These are phyloP conservation scores for Anolis sagrei DNA, from an alignment of 2,113 vertebrate species.

Conservation along the genomic window DNA sequence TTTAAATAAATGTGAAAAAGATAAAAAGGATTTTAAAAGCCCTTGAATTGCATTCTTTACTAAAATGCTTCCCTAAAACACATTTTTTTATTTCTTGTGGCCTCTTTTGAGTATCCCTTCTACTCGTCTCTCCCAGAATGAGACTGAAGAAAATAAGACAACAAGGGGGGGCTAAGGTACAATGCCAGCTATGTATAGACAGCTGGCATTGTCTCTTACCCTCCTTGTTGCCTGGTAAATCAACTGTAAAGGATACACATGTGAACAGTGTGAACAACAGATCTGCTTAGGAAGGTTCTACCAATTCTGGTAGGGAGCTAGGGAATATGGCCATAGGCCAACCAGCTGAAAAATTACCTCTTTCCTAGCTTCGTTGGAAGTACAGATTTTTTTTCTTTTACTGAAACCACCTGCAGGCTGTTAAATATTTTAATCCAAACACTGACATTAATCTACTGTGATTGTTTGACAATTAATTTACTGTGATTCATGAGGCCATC, in stretches of 20 bases:
- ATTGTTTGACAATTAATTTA: constrained; percentile 32
- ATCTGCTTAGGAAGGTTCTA: neutral
- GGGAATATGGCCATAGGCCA: neutral
- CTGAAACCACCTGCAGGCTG: constrained; percentile 1
- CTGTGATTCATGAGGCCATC: neutral
- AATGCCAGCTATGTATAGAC: neutral
- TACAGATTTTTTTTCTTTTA: neutral
- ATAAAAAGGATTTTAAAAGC: neutral
- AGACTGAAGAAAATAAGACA: too few species aligned
- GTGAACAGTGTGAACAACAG: too few species aligned
- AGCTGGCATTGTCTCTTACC: too few species aligned
- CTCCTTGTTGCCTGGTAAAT: too few species aligned
- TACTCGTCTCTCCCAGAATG: too few species aligned
- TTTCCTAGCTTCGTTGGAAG: neutral
- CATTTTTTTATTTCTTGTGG: too few species aligned
- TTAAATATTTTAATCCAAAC: constrained; percentile 13
- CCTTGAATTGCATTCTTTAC: neutral
- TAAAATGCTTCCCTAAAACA: too few species aligned
- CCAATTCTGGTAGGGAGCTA: neutral
- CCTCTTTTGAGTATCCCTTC: too few species aligned
- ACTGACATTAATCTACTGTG: constrained; percentile 31
- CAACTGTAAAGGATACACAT: too few species aligned
- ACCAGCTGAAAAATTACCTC: neutral
- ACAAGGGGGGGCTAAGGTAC: neutral
- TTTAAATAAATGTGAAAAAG: too few species aligned